Evolutionary conservation across 2,113 vertebrate species (phyloP), one percentile per base, ranked within the genome.

Genomic region (Gavia stellata): DNA sequence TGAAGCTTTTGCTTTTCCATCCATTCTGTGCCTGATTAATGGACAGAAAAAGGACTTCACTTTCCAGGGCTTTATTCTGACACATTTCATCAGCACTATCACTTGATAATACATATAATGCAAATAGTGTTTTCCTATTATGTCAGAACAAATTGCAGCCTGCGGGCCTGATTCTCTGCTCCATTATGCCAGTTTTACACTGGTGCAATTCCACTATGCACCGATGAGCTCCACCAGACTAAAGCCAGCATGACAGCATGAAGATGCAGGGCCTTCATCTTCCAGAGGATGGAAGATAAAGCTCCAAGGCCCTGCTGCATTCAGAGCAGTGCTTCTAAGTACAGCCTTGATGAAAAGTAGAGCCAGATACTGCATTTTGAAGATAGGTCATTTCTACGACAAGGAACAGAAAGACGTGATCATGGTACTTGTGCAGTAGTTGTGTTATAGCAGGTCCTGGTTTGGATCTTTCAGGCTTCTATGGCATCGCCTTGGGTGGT

Each of bases 71-170:
- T 94, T 97, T 83, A 93, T 83, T 90, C 94, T 96, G 96, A 97
- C 94, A 96, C 93, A 95, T 96, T 94, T 96, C 78, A 96, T 97
- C 95, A 96, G 77, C 36, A 20, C 59, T 67, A 81, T 84, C 70
- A 45, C 93, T 96, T 84, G 74, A 67, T 45, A 90, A 67, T 65
- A 94, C 19, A 2, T 81, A 23, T 75, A 88, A 93, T 67, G 88
- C 94, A 95, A 91, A 92, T 93, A 96, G 89, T 88, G 97, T 94
- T 92, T 74, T 92, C 94, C 88, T 95, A 96, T 96, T 96, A 96
- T 94, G 95, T 97, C 96, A 96, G 92, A 94, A 90, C 49, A 97
- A 97, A 95, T 95, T 94, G 94, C 65, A 96, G 74, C 94, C 88
- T 53, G 59, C 78, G 70, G 96, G 81, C 62, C 63, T 95, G 90